These are phyloP conservation scores for Falcunculus frontatus DNA, from an alignment of 2,113 vertebrate genomes.

Conservation along the genomic window DNA sequence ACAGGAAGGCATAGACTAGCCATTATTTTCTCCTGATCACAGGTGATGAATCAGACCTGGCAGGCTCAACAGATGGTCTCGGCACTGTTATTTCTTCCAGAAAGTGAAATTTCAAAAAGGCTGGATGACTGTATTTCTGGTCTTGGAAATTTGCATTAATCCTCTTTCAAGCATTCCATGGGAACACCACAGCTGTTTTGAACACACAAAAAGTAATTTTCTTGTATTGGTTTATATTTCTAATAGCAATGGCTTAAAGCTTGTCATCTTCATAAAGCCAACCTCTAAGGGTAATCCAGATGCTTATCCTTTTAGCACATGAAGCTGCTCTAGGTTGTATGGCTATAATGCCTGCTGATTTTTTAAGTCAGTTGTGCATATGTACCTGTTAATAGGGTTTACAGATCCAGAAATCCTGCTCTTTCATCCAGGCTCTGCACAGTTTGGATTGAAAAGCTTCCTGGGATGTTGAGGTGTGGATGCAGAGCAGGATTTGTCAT, in stretches of 20 bases:
- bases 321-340: background rate
- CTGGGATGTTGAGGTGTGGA: background rate
- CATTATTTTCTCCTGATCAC: background rate
- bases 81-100: background rate
- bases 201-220: background rate
- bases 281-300: background rate
- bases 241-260: background rate
- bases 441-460: background rate
- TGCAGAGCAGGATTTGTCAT: background rate
- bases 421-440: background rate
- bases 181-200: background rate
- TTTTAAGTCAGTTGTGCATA: background rate
- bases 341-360: background rate
- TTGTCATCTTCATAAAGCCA: background rate
- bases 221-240: rapidly evolving
- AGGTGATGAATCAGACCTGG: background rate
- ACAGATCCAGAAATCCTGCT: background rate
- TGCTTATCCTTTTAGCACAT: background rate
- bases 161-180: background rate
- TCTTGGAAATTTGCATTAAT: background rate
- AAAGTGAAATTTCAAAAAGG: background rate
- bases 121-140: background rate
- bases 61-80: background rate
- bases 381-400: background rate
- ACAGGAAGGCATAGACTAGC: background rate